Evolutionary conservation across 2,888 invertebrate species (phyloP).

Genomic region (Operophtera brumata): DNA sequence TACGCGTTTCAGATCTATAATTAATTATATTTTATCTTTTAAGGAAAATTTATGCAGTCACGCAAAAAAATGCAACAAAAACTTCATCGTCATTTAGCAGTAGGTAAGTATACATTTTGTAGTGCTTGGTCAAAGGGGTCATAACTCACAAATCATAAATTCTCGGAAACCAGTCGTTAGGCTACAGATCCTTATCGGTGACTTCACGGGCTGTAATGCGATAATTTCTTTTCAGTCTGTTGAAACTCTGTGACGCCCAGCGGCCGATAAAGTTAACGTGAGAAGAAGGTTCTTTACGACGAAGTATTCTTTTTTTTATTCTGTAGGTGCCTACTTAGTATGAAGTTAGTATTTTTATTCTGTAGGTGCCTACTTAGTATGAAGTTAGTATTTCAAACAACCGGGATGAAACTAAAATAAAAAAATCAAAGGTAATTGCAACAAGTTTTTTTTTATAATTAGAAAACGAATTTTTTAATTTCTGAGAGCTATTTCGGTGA

Average conservation of each 20-base stretch:
- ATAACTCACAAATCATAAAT: slow-evolving; percentile 53
- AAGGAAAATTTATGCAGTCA: slow-evolving; percentile 21
- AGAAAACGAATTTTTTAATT: too few species aligned
- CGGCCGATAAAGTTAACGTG: too few species aligned
- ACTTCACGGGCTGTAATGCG: slow-evolving; percentile 47
- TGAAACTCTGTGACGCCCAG: slow-evolving; percentile 3
- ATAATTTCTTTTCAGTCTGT: slow-evolving; percentile 49
- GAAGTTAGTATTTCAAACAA: too few species aligned
- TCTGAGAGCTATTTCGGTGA: too few species aligned
- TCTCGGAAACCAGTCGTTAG: slow-evolving; percentile 51
- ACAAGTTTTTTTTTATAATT: too few species aligned
- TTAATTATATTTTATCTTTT: slow-evolving; percentile 16
- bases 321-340: too few species aligned
- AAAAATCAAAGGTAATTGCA: too few species aligned
- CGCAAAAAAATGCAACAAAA: slow-evolving; percentile 28
- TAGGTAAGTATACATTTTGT: slow-evolving; percentile 6
- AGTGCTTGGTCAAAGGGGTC: slow-evolving; percentile 23
- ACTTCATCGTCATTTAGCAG: not conserved
- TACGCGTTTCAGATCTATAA: slow-evolving; percentile 17
- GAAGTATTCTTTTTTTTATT: too few species aligned
- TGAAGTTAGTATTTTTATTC: too few species aligned
- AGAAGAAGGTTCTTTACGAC: too few species aligned
- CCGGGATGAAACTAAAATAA: too few species aligned
- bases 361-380: too few species aligned
- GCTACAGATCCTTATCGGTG: slow-evolving; percentile 45